Evolutionary conservation across 2,113 vertebrate genomes (phyloP).

Genomic region (Formicarius rufipectus): DNA sequence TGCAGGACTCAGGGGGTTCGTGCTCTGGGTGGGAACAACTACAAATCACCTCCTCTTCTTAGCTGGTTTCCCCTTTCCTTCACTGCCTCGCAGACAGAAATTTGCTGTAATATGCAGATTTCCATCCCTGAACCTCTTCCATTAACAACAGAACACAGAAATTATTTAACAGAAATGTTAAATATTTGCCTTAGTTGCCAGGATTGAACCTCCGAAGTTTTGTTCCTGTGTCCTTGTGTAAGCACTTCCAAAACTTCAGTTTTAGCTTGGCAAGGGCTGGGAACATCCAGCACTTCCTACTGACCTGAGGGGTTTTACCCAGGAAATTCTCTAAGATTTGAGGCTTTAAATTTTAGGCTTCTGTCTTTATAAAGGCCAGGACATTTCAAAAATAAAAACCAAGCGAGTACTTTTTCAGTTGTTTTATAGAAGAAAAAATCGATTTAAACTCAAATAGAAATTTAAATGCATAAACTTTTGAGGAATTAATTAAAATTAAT

Average conservation of each 20-base stretch:
- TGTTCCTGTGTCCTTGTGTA: background rate
- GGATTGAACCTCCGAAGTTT: background rate
- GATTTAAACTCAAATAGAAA: background rate
- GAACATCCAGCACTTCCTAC: background rate
- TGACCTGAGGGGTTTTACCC: background rate
- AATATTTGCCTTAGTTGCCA: background rate
- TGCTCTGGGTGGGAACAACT: background rate
- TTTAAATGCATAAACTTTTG: background rate
- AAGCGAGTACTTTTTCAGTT: background rate
- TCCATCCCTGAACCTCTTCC: background rate
- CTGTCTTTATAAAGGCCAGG: background rate
- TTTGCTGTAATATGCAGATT: background rate
- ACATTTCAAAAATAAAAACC: background rate
- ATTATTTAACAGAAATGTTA: too few species aligned
- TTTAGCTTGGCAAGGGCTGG: background rate
- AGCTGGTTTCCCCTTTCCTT: fast-evolving
- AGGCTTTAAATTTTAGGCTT: background rate
- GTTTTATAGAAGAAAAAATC: background rate
- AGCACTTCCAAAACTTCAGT: background rate
- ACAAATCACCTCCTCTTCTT: background rate
- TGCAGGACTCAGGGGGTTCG: background rate
- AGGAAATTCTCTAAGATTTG: background rate
- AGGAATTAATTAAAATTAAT: background rate
- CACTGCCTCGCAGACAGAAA: background rate
- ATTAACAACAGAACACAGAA: background rate